These are phyloP conservation scores for Hippopotamyrus pictus DNA, from an alignment of 2,797 vertebrate species.

Conservation along the genomic window DNA sequence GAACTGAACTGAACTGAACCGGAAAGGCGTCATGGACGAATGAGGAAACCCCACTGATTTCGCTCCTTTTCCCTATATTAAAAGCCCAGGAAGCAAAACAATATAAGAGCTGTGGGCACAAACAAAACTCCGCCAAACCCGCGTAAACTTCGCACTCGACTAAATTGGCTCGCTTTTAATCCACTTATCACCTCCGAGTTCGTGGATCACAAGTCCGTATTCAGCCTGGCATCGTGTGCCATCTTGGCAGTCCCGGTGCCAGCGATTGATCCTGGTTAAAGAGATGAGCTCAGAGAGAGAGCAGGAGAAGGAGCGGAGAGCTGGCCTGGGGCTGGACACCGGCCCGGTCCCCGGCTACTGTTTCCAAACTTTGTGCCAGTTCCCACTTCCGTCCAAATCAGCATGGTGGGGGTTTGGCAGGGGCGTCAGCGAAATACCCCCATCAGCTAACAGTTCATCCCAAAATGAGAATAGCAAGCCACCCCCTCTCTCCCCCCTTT, in stretches of 20 bases:
- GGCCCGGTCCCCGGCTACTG: not conserved
- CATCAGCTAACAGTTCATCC: not conserved
- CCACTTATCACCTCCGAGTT: not conserved
- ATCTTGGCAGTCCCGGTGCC: not conserved
- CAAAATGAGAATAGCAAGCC: not conserved
- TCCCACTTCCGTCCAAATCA: constrained; percentile 7
- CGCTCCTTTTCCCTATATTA: not conserved
- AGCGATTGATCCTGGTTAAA: constrained; percentile 13
- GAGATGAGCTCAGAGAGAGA: not conserved
- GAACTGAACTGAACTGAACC: no score
- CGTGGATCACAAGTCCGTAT: not conserved
- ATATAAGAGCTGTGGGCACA: not conserved
- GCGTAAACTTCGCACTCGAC: not conserved
- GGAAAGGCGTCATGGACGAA: not conserved
- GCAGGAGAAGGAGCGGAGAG: not conserved
- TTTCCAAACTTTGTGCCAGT: constrained; percentile 13
- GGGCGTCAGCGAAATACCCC: not conserved
- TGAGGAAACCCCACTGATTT: not conserved
- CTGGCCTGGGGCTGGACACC: not conserved
- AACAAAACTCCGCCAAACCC: not conserved
- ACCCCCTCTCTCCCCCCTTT: not conserved
- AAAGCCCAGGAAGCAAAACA: not conserved
- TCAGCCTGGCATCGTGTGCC: not conserved
- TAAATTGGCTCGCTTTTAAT: constrained; percentile 12
- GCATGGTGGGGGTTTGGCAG: not conserved